Evolutionary conservation across 2,113 vertebrate species (phyloP), one percentile per base, ranked within the genome.

Genomic region (Tor tambroides): DNA sequence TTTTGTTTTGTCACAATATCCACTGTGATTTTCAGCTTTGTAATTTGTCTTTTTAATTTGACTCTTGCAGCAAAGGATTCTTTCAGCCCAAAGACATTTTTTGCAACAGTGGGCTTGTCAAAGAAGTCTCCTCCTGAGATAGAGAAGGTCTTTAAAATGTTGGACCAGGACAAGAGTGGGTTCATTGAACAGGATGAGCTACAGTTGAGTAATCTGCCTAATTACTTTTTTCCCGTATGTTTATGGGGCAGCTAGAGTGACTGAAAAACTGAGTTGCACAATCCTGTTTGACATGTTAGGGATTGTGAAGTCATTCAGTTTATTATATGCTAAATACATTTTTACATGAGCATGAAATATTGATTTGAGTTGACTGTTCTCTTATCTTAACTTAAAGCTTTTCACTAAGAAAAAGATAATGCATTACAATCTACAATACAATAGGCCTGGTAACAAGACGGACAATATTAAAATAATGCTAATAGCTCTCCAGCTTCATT

Each of bases 151-250:
- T 95, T 95, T 72, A 91, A 89, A 87, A 92, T 95, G 80, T 87
- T 95, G 90, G 94, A 95, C 90, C 93, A 93, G 89, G 94, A 95
- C 90, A 93, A 92, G 82, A 94, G 94, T 54, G 93, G 94, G 65
- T 95, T 84, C 90, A 95, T 94, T 79, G 93, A 95, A 87, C 93
- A 93, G 80, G 93, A 94, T 38, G 94, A 95, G 89, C 87, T 95
- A 88, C 93, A 93, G 94, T 95, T 94, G 89, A 93, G 94, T 93
- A 82, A 41, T 61, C 46, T 6, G 1, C n/a, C 8, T 61, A 10
- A 56, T 4, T n/a, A 61, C 15, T 21, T 28, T 79, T 79, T 56
- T 54, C 23, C 8, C 0, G 26, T 8, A 59, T 21, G 49, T 21
- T 32, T 49, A n/a, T 78, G 15, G 26, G n/a, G 23, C 7, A 38